Conservation (phyloP, 2,113 vertebrate genomes). For the Meleagris gallopavo region DNA sequence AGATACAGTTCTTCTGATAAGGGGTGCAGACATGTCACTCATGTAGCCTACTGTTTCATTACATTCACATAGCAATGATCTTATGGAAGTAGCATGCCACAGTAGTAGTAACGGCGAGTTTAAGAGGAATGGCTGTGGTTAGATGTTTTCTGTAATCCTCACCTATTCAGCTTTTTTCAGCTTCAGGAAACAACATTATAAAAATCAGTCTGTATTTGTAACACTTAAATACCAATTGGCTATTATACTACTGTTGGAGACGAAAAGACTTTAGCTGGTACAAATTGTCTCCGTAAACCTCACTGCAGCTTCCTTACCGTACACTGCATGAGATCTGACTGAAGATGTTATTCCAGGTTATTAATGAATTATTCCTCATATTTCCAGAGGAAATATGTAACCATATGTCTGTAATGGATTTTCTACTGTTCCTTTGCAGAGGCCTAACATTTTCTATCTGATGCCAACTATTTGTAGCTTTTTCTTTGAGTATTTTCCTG, state of each 20-base stretch:
- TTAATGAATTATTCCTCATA: background rate
- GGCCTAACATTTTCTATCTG: background rate
- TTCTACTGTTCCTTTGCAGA: background rate
- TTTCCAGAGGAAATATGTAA: slow-evolving; percentile 7
- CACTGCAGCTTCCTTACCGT: background rate
- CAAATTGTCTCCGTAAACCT: background rate
- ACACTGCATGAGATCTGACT: background rate
- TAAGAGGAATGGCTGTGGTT: background rate
- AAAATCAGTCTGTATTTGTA: background rate
- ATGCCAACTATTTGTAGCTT: background rate
- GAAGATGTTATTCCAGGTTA: background rate
- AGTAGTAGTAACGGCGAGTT: background rate
- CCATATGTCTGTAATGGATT: background rate
- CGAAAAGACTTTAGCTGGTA: background rate
- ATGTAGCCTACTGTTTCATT: background rate
- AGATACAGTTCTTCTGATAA: background rate
- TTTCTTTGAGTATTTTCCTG: background rate
- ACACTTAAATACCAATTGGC: background rate
- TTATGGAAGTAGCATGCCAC: background rate
- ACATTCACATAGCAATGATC: background rate
- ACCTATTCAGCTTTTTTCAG: background rate
- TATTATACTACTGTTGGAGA: background rate
- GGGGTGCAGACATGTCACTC: background rate
- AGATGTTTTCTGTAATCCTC: background rate
- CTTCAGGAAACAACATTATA: background rate